Conservation (phyloP, 2,113 vertebrate genomes). For the Lepidothrix coronata region DNA sequence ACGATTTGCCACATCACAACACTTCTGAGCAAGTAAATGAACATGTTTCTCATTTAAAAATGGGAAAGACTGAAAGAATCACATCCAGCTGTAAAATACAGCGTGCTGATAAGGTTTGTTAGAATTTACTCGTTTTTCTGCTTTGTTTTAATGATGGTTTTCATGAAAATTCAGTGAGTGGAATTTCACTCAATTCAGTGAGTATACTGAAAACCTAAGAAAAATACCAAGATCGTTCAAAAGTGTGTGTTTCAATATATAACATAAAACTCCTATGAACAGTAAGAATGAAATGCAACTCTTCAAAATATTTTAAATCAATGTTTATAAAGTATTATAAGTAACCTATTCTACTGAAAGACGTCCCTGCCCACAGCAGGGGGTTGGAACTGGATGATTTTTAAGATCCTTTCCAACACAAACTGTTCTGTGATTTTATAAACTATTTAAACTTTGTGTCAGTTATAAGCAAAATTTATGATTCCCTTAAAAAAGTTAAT, state of each 20-base stretch:
- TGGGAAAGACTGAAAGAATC: neutral
- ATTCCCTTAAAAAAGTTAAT: neutral
- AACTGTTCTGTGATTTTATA: neutral
- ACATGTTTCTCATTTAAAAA: neutral
- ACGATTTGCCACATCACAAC: neutral
- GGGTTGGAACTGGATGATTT: neutral
- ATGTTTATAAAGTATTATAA: neutral
- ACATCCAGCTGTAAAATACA: neutral
- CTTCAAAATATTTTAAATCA: neutral
- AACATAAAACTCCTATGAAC: neutral
- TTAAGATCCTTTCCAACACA: neutral
- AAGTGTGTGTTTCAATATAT: neutral
- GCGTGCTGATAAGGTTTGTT: fast-evolving
- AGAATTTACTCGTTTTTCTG: neutral
- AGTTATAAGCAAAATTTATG: neutral
- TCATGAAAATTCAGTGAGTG: neutral
- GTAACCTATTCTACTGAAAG: neutral
- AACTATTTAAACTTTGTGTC: neutral
- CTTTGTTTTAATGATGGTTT: neutral
- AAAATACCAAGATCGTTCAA: neutral
- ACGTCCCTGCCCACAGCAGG: neutral
- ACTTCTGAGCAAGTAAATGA: neutral
- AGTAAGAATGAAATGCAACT: neutral
- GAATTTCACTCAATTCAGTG: neutral
- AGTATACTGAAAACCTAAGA: neutral